These are phyloP conservation scores for Aphelenchoides avenae DNA, from an alignment of 1,140 invertebrate genomes.

Conservation along the genomic window DNA sequence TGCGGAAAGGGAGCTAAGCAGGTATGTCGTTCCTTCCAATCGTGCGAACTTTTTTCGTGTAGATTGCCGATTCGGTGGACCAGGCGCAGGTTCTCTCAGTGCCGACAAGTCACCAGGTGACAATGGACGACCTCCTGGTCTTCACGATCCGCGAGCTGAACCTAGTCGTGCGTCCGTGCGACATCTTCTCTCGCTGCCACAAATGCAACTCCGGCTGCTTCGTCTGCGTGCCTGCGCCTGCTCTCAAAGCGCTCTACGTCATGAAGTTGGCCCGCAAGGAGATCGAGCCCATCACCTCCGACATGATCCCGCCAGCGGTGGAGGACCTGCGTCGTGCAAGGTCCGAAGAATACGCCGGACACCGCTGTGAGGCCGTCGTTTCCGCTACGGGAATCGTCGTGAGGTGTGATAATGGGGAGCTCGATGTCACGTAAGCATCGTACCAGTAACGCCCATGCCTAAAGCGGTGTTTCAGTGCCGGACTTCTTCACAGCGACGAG, in stretches of 20 bases:
- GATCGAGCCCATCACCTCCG: no score
- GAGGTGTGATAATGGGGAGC: neutral
- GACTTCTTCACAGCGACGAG: slow-evolving; percentile 1
- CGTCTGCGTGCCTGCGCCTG: slow-evolving; percentile 9
- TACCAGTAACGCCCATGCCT: neutral
- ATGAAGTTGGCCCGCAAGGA: no score
- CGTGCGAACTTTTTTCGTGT: no score
- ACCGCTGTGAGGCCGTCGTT: slow-evolving; percentile 3
- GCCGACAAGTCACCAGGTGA: slow-evolving; percentile 22
- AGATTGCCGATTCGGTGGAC: no score
- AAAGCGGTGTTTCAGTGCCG: slow-evolving; percentile 5
- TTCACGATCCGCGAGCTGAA: slow-evolving; percentile 19
- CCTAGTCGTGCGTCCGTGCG: slow-evolving; percentile 21
- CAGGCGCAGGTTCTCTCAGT: slow-evolving; percentile 9
- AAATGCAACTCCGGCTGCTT: slow-evolving; percentile 25
- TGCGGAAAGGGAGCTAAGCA: slow-evolving; percentile 30
- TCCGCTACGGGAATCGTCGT: neutral
- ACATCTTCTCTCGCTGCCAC: slow-evolving; percentile 24
- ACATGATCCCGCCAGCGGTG: no score
- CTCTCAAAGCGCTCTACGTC: slow-evolving; percentile 12
- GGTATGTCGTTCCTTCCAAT: no score
- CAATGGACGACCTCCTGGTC: slow-evolving; percentile 10
- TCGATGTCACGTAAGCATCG: neutral
- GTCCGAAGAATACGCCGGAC: slow-evolving; percentile 4
- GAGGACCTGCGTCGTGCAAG: neutral